Conservation (phyloP, 2,797 vertebrate genomes). For the Hippocampus kuda region DNA sequence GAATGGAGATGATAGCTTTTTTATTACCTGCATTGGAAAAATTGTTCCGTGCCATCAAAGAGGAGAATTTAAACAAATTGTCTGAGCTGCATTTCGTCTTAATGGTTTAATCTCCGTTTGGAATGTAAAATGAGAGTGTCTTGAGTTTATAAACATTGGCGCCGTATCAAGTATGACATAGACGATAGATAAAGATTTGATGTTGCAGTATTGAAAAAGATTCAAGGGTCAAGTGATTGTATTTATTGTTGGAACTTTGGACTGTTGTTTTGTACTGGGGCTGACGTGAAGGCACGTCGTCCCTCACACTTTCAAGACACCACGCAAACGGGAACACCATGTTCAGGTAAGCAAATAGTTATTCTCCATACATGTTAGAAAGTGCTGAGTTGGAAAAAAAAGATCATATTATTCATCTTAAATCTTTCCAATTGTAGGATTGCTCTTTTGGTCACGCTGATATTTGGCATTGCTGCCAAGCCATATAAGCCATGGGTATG, state of each 20-base stretch:
- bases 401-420: not conserved
- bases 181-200: not conserved
- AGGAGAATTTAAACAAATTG: no score
- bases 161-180: not conserved
- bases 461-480: conserved; percentile 50
- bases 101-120: not conserved
- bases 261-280: conserved; percentile 27
- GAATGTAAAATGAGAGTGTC: not conserved
- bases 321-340: conserved; percentile 36
- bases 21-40: not conserved
- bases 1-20: not conserved
- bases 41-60: not conserved
- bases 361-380: not conserved
- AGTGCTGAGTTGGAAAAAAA: not conserved
- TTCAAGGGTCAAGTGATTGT: conserved; percentile 50
- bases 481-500: conserved; percentile 58
- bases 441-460: conserved; percentile 49
- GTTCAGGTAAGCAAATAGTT: conserved; percentile 49
- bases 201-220: conserved; percentile 5
- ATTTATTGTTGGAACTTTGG: conserved; percentile 54
- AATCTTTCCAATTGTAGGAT: conserved; percentile 36
- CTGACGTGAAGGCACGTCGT: conserved; percentile 4
- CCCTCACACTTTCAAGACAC: conserved; percentile 3
- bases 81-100: not conserved
- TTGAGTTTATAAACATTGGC: no score